A percentile compares a stretch with the other conserved stretches of the same genome.
Evolutionary conservation across 1,140 invertebrate species (phyloP).

Genomic region (Lepidostoma basale): DNA sequence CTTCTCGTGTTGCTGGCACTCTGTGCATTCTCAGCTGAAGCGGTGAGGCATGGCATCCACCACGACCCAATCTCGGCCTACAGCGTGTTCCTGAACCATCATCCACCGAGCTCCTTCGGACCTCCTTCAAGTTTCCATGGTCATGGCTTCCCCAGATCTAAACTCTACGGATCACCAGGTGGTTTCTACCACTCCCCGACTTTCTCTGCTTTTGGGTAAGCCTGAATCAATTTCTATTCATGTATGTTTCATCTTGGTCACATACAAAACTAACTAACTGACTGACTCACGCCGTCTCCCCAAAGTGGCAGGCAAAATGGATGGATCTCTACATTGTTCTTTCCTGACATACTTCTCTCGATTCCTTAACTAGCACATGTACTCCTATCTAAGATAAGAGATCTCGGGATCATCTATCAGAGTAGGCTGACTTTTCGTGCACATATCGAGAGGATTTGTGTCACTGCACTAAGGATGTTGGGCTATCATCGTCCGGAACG

Average conservation of each 20-base stretch:
- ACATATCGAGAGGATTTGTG: no score
- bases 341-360: no score
- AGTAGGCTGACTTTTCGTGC: no score
- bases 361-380: no score
- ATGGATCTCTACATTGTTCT: no score
- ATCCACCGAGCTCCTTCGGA: background rate
- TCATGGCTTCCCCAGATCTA: background rate
- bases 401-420: no score
- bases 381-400: no score
- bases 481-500: no score
- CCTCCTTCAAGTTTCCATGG: background rate
- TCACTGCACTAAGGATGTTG: no score
- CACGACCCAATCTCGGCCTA: background rate
- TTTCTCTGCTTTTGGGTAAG: background rate
- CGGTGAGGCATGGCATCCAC: background rate
- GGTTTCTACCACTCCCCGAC: background rate
- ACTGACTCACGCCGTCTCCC: no score
- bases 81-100: slow-evolving; percentile 21
- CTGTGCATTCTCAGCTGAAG: background rate
- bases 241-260: background rate
- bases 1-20: background rate
- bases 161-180: background rate
- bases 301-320: no score
- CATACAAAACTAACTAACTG: background rate
- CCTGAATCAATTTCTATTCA: background rate